Base-by-base conservation (phyloP, 2,113 vertebrate species). In the Oophaga pumilio region DNA sequence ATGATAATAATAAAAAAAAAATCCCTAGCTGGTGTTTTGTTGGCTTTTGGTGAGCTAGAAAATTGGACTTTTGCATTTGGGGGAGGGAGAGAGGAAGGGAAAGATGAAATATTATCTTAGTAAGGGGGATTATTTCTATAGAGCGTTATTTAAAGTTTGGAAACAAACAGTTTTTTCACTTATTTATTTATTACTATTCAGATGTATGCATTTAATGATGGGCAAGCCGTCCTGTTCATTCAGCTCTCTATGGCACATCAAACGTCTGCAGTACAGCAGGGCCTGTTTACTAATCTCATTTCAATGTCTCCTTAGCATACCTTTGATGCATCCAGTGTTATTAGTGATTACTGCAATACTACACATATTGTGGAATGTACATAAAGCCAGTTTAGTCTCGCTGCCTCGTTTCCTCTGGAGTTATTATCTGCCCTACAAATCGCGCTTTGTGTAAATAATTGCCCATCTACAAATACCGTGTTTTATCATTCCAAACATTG, bases 71-170 rank as follows among this genome's bases (percentile, higher is more conserved):
- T 89, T 89, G 87, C 91, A 91, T 93, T 89, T 91, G 79, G 85
- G 86, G 90, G 90, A 90, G 22, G 15, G 56, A 85, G 88, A 89
- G 84, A 88, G 84, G 60, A 83, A 81, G 43, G 85, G 56, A 83
- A 91, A 92, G 91, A 92, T 91, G 92, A 92, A 89, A 92, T 91
- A 93, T 89, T 90, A 92, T 81, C 64, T 66, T 92, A 90, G 91
- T 93, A 91, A 92, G 26, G 50, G 18, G 52, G 26, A 85, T 85
- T 73, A 73, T 85, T 59, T 57, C 53, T 24, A 59, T 22, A 60
- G 7, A 53, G 18, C 28, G 8, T 26, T 81, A 33, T 33, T 26
- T 80, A 81, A 82, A 49, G 59, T 64, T 49, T 64, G 12, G 12
- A 64, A 82, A 64, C 57, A 78, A 53, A 53, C 49, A 1, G 28